These are phyloP conservation scores for Carduelis carduelis DNA, from an alignment of 2,797 vertebrate species.

Conservation along the genomic window DNA sequence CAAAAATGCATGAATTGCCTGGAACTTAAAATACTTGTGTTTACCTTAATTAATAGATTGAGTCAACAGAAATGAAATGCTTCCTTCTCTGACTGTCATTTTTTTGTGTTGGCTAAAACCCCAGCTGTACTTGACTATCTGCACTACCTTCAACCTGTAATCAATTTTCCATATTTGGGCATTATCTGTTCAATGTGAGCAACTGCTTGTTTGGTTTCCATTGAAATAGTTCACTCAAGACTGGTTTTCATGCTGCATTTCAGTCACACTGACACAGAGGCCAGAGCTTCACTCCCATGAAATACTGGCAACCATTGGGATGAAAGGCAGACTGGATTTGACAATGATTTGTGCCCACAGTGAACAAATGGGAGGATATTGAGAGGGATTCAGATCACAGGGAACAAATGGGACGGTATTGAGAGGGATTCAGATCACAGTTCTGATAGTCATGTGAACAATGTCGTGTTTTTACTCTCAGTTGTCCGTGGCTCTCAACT, in stretches of 20 bases:
- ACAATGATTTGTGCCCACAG: background rate
- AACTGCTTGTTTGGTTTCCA: background rate
- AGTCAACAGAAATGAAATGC: background rate
- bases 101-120: constrained; percentile 34
- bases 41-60: background rate
- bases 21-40: background rate
- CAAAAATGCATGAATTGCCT: background rate
- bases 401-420: background rate
- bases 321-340: background rate
- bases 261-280: background rate
- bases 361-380: background rate
- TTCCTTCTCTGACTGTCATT: constrained; percentile 29
- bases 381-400: background rate
- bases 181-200: background rate
- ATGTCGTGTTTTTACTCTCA: accelerated
- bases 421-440: background rate
- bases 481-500: accelerated
- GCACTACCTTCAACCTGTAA: background rate
- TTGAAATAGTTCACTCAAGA: background rate
- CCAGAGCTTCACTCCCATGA: background rate
- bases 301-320: accelerated
- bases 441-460: background rate
- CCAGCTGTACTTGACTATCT: background rate
- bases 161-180: background rate
- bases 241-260: background rate